Conservation (phyloP, 2,888 invertebrate genomes). For the Megastigmus dorsalis region DNA sequence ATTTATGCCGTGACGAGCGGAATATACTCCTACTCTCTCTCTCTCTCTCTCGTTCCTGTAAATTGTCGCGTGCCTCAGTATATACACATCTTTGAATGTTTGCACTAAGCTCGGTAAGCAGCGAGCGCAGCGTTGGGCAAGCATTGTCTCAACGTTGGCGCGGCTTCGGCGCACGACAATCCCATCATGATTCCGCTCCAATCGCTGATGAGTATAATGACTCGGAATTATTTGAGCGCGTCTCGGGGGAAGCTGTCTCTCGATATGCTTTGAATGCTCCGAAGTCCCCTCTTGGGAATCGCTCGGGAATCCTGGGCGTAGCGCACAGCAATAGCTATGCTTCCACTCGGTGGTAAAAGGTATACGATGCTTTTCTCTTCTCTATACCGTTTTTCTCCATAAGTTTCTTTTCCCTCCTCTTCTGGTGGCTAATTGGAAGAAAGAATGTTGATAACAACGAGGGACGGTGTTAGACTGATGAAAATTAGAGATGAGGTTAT, state of each 20-base stretch:
- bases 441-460: no score
- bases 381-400: no score
- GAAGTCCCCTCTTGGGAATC: not conserved
- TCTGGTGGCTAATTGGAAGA: no score
- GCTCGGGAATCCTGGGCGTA: no score
- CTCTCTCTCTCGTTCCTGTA: not conserved
- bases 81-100: not conserved
- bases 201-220: slow-evolving; percentile 24
- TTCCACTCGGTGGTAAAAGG: no score
- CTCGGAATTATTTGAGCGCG: slow-evolving; percentile 25
- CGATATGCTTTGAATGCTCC: no score
- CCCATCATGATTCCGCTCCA: not conserved
- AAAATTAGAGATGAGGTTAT: no score
- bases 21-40: not conserved
- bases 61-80: not conserved
- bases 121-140: not conserved
- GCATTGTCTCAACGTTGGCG: no score
- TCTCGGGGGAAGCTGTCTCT: not conserved
- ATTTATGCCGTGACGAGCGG: not conserved
- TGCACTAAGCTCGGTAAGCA: not conserved
- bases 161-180: not conserved
- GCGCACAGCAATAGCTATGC: no score
- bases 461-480: no score
- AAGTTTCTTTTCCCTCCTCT: no score
- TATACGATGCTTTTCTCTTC: no score